Percentiles rank a stretch among this genome's conserved stretches.
These are phyloP conservation scores for Sparidentex hasta DNA, from an alignment of 2,797 vertebrate species.

Conservation along the genomic window DNA sequence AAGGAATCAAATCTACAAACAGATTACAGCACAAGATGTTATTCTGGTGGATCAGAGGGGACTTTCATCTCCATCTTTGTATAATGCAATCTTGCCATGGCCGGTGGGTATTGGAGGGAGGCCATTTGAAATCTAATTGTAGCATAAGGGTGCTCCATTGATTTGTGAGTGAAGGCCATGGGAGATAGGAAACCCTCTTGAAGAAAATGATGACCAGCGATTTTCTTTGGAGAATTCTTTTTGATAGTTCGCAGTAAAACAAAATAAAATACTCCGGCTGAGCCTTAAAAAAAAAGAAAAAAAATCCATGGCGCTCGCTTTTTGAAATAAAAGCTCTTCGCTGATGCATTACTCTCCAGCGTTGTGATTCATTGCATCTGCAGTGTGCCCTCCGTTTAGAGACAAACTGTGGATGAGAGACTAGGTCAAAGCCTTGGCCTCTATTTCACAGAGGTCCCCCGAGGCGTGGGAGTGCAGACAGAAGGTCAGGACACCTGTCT, in stretches of 20 bases:
- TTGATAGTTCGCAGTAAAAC: conserved; percentile 8
- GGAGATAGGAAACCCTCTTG: conserved; percentile 3
- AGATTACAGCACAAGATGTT: conserved; percentile 73
- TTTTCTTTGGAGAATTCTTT: conserved; percentile 6
- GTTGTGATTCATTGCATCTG: conserved; percentile 69
- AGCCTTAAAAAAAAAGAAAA: not conserved
- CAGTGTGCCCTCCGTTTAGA: conserved; percentile 65
- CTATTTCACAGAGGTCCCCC: conserved; percentile 74
- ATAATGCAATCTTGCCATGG: conserved; percentile 72
- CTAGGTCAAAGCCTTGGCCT: conserved; percentile 80
- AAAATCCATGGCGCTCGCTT: not conserved
- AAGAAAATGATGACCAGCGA: conserved; percentile 17
- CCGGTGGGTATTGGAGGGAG: conserved; percentile 66
- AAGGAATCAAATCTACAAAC: conserved; percentile 77
- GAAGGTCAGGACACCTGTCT: conserved; percentile 82
- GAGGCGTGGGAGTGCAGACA: conserved; percentile 73
- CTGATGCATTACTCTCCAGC: conserved; percentile 22
- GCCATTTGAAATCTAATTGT: conserved; percentile 68
- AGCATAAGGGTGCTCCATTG: conserved; percentile 47
- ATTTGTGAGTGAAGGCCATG: conserved; percentile 40
- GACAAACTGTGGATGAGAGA: conserved; percentile 69
- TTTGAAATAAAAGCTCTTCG: conserved; percentile 15
- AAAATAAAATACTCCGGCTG: not conserved
- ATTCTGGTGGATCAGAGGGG: conserved; percentile 72
- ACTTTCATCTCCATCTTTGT: conserved; percentile 79